Conservation (phyloP, 2,797 vertebrate species). For the Neoniphon sammara region DNA sequence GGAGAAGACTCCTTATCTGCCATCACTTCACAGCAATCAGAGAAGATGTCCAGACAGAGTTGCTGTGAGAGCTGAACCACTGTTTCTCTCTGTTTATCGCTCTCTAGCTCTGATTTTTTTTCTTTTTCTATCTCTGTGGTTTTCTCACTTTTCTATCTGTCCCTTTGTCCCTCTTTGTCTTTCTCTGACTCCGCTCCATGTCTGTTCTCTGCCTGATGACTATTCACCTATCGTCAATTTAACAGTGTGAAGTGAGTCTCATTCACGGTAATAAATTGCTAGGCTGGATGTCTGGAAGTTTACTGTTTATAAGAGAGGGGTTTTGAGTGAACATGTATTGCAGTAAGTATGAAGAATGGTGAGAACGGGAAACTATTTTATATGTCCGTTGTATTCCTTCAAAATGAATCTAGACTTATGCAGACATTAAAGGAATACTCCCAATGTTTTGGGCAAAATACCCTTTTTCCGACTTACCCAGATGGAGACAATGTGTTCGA, state of each 20-base stretch:
- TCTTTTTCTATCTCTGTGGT: not conserved
- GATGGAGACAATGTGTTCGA: too few relatives aligned
- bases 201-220: not conserved
- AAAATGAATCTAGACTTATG: too few relatives aligned
- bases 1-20: constrained; percentile 48
- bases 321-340: not conserved
- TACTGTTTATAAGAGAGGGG: not conserved
- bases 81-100: constrained; percentile 4
- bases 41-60: constrained; percentile 23
- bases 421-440: too few relatives aligned
- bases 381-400: not conserved
- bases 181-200: not conserved
- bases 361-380: not conserved
- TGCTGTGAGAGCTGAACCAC: not conserved
- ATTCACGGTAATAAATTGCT: constrained; percentile 25
- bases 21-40: constrained; percentile 57
- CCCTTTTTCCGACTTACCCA: too few relatives aligned
- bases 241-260: not conserved
- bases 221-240: constrained; percentile 9
- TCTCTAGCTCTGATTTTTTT: not conserved
- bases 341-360: constrained; percentile 18
- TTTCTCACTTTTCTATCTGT: not conserved
- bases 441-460: too few relatives aligned
- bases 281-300: not conserved
- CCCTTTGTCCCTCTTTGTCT: not conserved